Evolutionary conservation across 35 echinoderm and acorn worm species (phyloP).

Genomic region (Anneissia japonica): DNA sequence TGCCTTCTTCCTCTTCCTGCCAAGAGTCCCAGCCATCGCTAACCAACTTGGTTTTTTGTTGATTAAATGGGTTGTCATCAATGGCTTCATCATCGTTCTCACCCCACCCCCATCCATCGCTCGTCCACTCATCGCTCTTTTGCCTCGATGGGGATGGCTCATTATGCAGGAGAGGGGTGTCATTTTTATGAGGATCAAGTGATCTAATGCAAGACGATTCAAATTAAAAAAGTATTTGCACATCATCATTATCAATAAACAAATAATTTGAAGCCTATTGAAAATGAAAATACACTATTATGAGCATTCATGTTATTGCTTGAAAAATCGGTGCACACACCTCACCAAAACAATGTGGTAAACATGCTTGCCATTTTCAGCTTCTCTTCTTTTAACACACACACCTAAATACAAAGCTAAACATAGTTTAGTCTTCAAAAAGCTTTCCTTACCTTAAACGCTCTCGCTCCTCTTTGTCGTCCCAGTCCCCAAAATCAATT

Average conservation of each 20-base stretch:
- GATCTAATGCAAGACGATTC: too few species aligned
- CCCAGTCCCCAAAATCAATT: slow-evolving; percentile 19
- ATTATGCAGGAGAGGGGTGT: slow-evolving; percentile 91
- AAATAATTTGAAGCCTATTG: too few species aligned
- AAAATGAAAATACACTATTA: too few species aligned
- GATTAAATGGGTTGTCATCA: neutral
- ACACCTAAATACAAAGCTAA: too few species aligned
- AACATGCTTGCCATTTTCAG: too few species aligned
- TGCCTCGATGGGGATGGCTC: slow-evolving; percentile 50
- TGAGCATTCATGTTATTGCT: too few species aligned
- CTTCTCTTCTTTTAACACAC: too few species aligned
- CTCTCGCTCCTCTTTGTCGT: slow-evolving; percentile 25
- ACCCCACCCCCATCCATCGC: slow-evolving; percentile 65
- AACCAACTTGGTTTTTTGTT: neutral
- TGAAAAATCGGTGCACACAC: too few species aligned
- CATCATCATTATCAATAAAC: too few species aligned
- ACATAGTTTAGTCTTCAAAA: too few species aligned
- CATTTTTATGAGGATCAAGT: slow-evolving; percentile 84
- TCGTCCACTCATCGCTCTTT: slow-evolving; percentile 44
- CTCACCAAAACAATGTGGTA: too few species aligned
- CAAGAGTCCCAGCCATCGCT: slow-evolving; percentile 72
- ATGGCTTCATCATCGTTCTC: slow-evolving; percentile 41
- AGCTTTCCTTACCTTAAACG: slow-evolving; percentile 52
- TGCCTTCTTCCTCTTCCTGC: slow-evolving; percentile 40
- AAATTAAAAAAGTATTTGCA: too few species aligned